phyloP scores from a whole-genome alignment of 2,888 invertebrate genomes.

The Anthoptus insignis region DNA sequence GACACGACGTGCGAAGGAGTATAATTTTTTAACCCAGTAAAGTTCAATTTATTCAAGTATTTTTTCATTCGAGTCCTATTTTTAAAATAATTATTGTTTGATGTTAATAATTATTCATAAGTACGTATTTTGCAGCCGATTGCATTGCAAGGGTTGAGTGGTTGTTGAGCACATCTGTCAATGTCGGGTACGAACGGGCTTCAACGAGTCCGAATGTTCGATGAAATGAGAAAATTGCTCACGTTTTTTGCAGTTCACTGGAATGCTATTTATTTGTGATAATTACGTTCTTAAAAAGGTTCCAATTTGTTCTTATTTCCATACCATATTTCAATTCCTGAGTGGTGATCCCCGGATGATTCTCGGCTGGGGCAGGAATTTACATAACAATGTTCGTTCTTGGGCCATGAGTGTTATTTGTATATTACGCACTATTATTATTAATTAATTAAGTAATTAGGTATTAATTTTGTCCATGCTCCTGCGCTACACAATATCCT shows the following conservation, averaged over 20 bases:
- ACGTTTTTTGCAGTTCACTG: constrained; percentile 29
- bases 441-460: too few species aligned
- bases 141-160: constrained; percentile 35
- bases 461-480: too few species aligned
- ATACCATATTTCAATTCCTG: too few species aligned
- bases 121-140: constrained; percentile 34
- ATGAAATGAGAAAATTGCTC: constrained; percentile 34
- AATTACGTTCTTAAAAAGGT: constrained; percentile 28
- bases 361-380: too few species aligned
- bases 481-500: too few species aligned
- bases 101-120: constrained; percentile 30
- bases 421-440: too few species aligned
- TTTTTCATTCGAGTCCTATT: constrained; percentile 13
- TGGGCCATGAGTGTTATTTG: too few species aligned
- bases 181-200: constrained; percentile 40
- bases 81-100: constrained; percentile 27
- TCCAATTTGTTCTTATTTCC: constrained; percentile 6
- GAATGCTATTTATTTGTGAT: constrained; percentile 35
- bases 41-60: constrained; percentile 13
- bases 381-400: too few species aligned
- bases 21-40: constrained; percentile 21
- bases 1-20: constrained; percentile 39
- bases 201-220: constrained; percentile 40
- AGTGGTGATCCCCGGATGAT: too few species aligned
- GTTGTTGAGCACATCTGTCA: constrained; percentile 48